phyloP scores from a whole-genome alignment of 2,797 vertebrate genomes.

The Martes flavigula region DNA sequence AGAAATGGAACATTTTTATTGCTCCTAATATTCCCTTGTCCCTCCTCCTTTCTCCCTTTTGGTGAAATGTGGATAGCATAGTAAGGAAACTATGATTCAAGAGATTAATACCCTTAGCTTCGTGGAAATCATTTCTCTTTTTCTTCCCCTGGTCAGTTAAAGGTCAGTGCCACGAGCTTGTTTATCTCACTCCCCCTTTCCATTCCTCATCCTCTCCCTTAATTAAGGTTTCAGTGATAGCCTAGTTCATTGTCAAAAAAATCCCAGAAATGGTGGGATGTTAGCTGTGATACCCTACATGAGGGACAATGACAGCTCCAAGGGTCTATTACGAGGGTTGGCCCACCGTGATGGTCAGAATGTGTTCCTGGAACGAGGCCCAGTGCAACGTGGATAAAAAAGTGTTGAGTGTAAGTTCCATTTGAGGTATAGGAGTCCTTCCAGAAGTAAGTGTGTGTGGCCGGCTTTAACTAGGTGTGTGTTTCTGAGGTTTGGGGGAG shows the following conservation, averaged over 20 bases:
- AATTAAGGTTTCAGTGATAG: neutral
- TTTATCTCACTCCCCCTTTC: neutral
- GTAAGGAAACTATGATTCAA: neutral
- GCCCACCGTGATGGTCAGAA: neutral
- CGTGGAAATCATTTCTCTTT: neutral
- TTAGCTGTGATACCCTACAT: neutral
- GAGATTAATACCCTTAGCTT: neutral
- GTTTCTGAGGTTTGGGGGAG: conserved; percentile 56
- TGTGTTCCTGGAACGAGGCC: neutral
- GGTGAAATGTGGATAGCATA: neutral
- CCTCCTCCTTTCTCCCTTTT: neutral
- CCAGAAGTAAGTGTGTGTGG: neutral
- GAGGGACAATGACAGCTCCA: neutral
- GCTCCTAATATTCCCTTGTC: neutral
- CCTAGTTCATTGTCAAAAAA: neutral
- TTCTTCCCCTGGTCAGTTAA: neutral
- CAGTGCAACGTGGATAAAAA: neutral
- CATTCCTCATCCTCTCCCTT: neutral
- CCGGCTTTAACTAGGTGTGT: neutral
- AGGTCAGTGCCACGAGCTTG: neutral
- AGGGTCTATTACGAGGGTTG: neutral
- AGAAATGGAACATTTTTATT: neutral
- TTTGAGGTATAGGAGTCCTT: neutral
- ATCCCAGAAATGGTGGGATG: neutral
- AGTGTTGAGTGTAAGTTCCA: neutral